These are phyloP conservation scores for Aproaerema taeniolella DNA, from an alignment of 2,888 invertebrate species.

Conservation along the genomic window DNA sequence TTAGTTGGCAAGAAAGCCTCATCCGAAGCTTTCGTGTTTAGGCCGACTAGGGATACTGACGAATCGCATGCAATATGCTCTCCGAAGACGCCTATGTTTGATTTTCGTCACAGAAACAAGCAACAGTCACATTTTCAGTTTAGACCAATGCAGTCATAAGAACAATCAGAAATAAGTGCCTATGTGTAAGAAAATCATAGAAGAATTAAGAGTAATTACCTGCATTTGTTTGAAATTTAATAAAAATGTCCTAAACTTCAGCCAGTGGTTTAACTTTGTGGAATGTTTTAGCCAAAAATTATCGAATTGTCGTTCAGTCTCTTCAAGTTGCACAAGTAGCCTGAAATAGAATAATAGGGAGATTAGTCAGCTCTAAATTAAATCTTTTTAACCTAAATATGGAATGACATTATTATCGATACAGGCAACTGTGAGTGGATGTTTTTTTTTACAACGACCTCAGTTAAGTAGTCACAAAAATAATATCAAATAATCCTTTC, in stretches of 20 bases:
- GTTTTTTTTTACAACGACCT: too few relatives aligned
- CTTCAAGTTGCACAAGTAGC: slow-evolving; percentile 93
- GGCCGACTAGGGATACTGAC: slow-evolving; percentile 52
- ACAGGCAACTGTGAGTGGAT: too few relatives aligned
- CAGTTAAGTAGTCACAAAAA: too few relatives aligned
- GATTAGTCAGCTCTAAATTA: too few relatives aligned
- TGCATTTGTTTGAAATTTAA: slow-evolving; percentile 95
- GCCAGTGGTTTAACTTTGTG: slow-evolving; percentile 90
- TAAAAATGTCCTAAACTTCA: slow-evolving; percentile 94
- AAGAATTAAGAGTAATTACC: slow-evolving; percentile 52
- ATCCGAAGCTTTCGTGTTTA: slow-evolving; percentile 57
- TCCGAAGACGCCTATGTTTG: slow-evolving; percentile 63
- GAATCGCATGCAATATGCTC: slow-evolving; percentile 46
- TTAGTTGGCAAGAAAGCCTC: slow-evolving; percentile 52
- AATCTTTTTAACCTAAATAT: too few relatives aligned
- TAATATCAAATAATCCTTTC: too few relatives aligned
- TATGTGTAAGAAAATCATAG: slow-evolving; percentile 11
- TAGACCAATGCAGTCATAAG: slow-evolving; percentile 49
- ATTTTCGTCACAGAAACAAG: slow-evolving; percentile 50
- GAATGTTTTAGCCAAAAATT: slow-evolving; percentile 97
- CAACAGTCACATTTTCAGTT: slow-evolving; percentile 51
- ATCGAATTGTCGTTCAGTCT: slow-evolving; percentile 95
- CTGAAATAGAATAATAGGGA: slow-evolving; percentile 68
- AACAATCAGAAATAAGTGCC: too few relatives aligned
- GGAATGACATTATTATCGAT: too few relatives aligned